Base-by-base conservation (phyloP, 37 sponge, comb jelly and placozoan species). In the Aplysina aerophoba region DNA sequence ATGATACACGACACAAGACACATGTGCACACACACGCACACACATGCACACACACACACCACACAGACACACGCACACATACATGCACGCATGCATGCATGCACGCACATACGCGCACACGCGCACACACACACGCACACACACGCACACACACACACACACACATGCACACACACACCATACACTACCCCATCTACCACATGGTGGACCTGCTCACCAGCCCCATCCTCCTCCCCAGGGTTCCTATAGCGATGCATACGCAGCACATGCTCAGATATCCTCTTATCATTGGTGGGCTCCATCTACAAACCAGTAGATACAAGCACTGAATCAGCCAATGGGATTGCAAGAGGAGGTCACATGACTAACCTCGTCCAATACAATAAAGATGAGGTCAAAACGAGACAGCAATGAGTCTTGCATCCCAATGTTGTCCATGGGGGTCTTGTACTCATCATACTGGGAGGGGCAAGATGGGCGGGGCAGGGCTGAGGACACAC, bases 351-450 rank as follows among this genome's bases (percentile, higher is more conserved):
- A 24, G 4, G n/a, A 82, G 15, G 38, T 82, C 50, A 82, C 50
- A 60, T 82, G 40, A 83, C 37, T 62, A 0, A 90, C 89, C 85
- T 94, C 93, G 86, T 98, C 99, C 65, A 98, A 88, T 15, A 98
- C 95, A 38, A 98, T 85, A 44, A 98, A 98, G 73, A 98, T 88
- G 80, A 98, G 85, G 80, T 98, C 99, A 90, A 98, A 98, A 0
- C 99, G 89, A 40, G 97, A 97, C 56, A 97, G 89, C 33, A 97
- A 89, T 14, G 97, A 97, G 68, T 97, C 99, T 84, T 99, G 99
- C 94, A 99, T 95, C 24, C 97, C 99, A 80, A 99, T 99, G 87
- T 99, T 99, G 81, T 99, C 99, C 99, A 99, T 99, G 6, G 99
- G 99, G 24, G 91, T 73, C 86, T 97, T 99, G 89, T 95, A 98